Base-by-base conservation (phyloP, 2,113 vertebrate genomes). In the Chaetops frenatus region DNA sequence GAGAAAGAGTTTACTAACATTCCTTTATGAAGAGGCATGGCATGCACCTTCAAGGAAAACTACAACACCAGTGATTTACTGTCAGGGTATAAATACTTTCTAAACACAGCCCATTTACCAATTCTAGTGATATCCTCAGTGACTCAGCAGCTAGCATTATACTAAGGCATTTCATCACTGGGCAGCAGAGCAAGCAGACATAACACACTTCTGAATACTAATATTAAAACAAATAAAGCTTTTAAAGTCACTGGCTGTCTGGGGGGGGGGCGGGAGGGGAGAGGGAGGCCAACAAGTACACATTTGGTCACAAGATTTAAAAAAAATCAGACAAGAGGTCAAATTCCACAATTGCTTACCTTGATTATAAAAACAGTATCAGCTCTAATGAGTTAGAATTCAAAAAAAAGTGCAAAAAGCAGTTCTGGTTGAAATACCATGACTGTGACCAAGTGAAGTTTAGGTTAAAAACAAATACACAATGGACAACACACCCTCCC, bases 91-190 rank as follows among this genome's bases (percentile, higher is more conserved):
- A 51, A 84, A 64, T 31, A 67, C 31, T 85, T 85, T 36, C 62
- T 82, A 71, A 95, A 71, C n/a, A 81, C 44, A 85, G 61, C 5
- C 58, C 45, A 72, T 85, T 95, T 89, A 79, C 77, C 48, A 85
- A 38, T 79, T 87, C 73, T 12, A 45, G 27, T 10, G 62, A 87
- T 90, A 96, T 51, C 11, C 28, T 40, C 84, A 61, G 54, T 94
- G 94, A 96, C 93, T 95, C 92, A 96, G 94, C 91, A 96, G 31
- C 23, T 71, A 88, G 71, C 58, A 76, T 53, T 66, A 74, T 9
- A 69, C 18, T 20, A 10, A 72, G 0, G 2, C 70, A 54, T 69
- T 86, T 84, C 73, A 86, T 76, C 74, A 89, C 40, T 35, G 71
- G 36, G 57, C 21, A 92, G 65, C 44, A 81, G 18, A 86, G 50